A percentile compares a stretch with the other conserved stretches of the same genome.
These are phyloP conservation scores for Drosophila anomelani DNA, from an alignment of 2,888 invertebrate species.

Conservation along the genomic window DNA sequence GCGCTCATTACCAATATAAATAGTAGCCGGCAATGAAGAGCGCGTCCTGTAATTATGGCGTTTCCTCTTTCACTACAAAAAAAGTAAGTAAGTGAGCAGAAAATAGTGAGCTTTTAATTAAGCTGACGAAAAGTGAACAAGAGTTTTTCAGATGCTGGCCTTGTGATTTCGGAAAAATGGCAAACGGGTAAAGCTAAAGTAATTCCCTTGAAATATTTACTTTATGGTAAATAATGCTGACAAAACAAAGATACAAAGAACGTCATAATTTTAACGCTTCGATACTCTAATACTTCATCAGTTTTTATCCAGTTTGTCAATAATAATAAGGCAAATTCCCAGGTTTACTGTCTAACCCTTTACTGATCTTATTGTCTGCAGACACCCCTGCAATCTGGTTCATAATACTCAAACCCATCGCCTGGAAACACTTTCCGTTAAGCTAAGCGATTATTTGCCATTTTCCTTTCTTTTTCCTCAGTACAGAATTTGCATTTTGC, in stretches of 20 bases:
- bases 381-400: too few species aligned
- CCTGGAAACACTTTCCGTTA: constrained; percentile 56
- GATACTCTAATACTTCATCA: background rate
- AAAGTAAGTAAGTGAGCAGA: constrained; percentile 2
- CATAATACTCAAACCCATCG: background rate
- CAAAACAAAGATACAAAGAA: too few species aligned
- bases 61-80: constrained; percentile 33
- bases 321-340: too few species aligned
- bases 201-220: background rate
- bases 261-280: too few species aligned
- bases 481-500: constrained; percentile 38
- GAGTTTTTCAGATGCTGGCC: constrained; percentile 27
- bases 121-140: constrained; percentile 47
- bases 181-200: background rate
- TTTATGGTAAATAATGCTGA: background rate
- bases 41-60: constrained; percentile 57
- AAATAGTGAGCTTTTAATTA: constrained; percentile 58
- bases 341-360: constrained; percentile 1
- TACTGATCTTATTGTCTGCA: constrained; percentile 16
- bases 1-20: constrained; percentile 63
- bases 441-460: constrained; percentile 51
- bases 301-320: background rate
- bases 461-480: constrained; percentile 38
- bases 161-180: constrained; percentile 15
- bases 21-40: constrained; percentile 28